phyloP scores from a whole-genome alignment of 2,888 invertebrate species.

The Nephrotoma guestfalica region DNA sequence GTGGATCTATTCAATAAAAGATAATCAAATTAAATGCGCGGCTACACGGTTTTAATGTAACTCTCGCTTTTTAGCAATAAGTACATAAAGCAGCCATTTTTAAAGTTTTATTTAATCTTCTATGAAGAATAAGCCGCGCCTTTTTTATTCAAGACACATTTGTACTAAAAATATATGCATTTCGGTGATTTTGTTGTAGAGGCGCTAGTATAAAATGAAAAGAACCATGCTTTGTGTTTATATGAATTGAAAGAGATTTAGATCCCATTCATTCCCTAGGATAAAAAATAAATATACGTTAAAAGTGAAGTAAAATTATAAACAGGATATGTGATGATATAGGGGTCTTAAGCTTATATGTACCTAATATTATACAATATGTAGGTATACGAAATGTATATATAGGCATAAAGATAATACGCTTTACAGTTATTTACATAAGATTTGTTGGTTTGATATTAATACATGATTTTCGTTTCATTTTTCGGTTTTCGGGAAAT shows the following conservation, averaged over 20 bases:
- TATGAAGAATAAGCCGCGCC: neutral
- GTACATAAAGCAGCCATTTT: neutral
- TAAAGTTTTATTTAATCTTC: neutral
- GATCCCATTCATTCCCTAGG: neutral
- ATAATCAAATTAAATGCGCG: neutral
- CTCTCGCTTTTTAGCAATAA: neutral
- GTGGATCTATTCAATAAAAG: neutral
- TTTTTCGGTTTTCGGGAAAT: neutral
- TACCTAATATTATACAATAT: neutral
- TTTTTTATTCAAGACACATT: neutral
- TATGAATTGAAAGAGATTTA: neutral
- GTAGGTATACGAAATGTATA: neutral
- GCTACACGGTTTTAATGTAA: neutral
- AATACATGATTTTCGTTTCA: neutral
- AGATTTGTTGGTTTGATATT: neutral
- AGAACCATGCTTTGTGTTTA: neutral
- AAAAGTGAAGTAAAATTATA: neutral
- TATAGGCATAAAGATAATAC: neutral
- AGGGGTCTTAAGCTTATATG: neutral
- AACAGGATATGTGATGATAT: neutral
- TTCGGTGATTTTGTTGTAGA: neutral
- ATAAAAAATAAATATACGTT: neutral
- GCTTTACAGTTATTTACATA: neutral
- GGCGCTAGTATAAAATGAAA: neutral
- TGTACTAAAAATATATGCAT: neutral